These are phyloP conservation scores for Megalopta genalis DNA, from an alignment of 1,140 invertebrate genomes.

Conservation along the genomic window DNA sequence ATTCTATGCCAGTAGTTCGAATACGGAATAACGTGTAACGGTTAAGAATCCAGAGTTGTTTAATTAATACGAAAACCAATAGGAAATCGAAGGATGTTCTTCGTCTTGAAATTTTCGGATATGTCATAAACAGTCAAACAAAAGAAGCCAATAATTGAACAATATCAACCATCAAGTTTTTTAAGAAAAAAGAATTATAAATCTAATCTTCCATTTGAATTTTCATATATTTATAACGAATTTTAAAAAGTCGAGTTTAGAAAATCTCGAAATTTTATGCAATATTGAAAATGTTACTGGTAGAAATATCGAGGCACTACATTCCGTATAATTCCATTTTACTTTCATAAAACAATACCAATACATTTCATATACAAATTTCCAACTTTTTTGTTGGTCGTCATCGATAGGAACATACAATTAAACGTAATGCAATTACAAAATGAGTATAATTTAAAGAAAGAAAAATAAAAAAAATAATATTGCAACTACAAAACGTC, in stretches of 20 bases:
- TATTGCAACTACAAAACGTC: constrained; percentile 26
- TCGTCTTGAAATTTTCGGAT: constrained; percentile 3
- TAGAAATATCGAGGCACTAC: constrained; percentile 28
- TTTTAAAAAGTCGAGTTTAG: constrained; percentile 35
- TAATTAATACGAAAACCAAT: constrained; percentile 18
- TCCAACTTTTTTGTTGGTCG: constrained; percentile 31
- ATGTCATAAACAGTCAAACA: neutral
- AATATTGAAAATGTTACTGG: constrained; percentile 26
- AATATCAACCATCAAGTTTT: constrained; percentile 1
- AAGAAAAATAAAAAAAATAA: constrained; percentile 17
- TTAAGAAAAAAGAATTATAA: neutral
- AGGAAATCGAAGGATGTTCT: neutral
- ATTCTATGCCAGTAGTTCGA: constrained; percentile 58
- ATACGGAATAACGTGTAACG: constrained; percentile 40
- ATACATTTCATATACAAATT: constrained; percentile 14
- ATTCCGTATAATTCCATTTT: constrained; percentile 32
- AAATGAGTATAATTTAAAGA: constrained; percentile 34
- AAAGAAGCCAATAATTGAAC: neutral
- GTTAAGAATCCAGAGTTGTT: constrained; percentile 46
- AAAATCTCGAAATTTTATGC: constrained; percentile 20
- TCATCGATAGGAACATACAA: constrained; percentile 17
- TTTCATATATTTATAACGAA: constrained; percentile 46
- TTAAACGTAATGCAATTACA: constrained; percentile 24
- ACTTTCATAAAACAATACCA: constrained; percentile 26
- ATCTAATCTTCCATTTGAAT: constrained; percentile 45